phyloP scores from a whole-genome alignment of 2,888 invertebrate genomes.

The Eristalis pertinax region DNA sequence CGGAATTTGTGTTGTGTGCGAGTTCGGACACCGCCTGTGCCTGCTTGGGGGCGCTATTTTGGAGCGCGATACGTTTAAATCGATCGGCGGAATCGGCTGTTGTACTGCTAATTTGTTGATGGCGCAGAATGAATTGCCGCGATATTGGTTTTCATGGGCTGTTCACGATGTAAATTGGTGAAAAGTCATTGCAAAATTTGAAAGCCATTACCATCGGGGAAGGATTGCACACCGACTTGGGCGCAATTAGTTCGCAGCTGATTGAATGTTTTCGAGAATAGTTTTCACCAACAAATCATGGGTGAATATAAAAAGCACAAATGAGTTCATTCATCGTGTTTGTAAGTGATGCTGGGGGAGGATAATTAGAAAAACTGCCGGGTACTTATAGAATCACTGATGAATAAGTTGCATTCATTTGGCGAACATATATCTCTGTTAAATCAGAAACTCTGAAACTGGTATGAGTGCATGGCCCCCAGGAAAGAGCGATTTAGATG shows the following conservation, averaged over 20 bases:
- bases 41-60: neutral
- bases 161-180: neutral
- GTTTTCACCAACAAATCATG: neutral
- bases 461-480: no score
- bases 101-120: constrained; percentile 63
- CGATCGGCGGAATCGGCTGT: constrained; percentile 33
- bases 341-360: no score
- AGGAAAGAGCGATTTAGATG: no score
- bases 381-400: no score
- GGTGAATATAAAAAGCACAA: neutral
- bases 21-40: constrained; percentile 9
- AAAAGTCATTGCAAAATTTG: constrained; percentile 15
- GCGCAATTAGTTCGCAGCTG: constrained; percentile 18
- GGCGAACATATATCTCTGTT: no score
- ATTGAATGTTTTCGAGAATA: neutral
- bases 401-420: no score
- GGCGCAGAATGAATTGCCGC: constrained; percentile 17
- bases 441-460: no score
- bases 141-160: constrained; percentile 14
- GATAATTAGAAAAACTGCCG: no score
- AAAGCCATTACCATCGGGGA: neutral
- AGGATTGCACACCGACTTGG: neutral
- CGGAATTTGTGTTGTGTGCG: constrained; percentile 45
- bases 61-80: constrained; percentile 48
- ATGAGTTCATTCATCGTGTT: neutral